These are phyloP conservation scores for Xyrichtys novacula DNA, from an alignment of 2,797 vertebrate genomes.

Conservation along the genomic window DNA sequence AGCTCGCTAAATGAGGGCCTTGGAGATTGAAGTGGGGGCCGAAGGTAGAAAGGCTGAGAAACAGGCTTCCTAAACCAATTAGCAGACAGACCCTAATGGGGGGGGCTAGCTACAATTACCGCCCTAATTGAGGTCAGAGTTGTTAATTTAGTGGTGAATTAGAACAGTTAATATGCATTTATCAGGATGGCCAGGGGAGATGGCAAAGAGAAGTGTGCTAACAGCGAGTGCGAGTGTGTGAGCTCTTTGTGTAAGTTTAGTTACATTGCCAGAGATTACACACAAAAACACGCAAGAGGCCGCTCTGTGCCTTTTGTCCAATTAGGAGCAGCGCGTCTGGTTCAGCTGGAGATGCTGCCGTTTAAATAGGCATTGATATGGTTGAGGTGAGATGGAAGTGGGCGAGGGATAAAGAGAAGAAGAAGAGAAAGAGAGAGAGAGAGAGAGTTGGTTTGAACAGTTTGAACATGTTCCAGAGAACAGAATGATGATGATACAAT, in stretches of 20 bases:
- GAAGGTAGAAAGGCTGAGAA: constrained; percentile 30
- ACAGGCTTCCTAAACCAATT: constrained; percentile 82
- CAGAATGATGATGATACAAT: constrained; percentile 75
- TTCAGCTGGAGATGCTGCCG: constrained; percentile 57
- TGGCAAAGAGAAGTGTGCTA: constrained; percentile 64
- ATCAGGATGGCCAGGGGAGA: constrained; percentile 85
- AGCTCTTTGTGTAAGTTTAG: constrained; percentile 58
- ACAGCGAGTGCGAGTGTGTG: constrained; percentile 19
- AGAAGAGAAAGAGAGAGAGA: constrained; percentile 2
- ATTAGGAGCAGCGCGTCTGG: constrained; percentile 78
- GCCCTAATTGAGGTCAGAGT: constrained; percentile 88
- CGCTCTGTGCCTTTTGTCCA: constrained; percentile 67
- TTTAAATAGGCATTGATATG: constrained; percentile 65
- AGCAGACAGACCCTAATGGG: constrained; percentile 52
- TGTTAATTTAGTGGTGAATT: constrained; percentile 89
- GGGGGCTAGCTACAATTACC: constrained; percentile 82
- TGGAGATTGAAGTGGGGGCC: constrained; percentile 3
- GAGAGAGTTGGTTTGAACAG: constrained; percentile 16
- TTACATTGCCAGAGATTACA: constrained; percentile 73
- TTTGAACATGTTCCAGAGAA: constrained; percentile 59
- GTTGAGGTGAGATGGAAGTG: constrained; percentile 52
- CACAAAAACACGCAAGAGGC: constrained; percentile 71
- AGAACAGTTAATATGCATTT: constrained; percentile 88
- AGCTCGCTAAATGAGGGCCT: constrained; percentile 39
- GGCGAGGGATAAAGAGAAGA: constrained; percentile 36